Conservation (phyloP, 2,113 vertebrate species). For the Entelurus aequoreus region DNA sequence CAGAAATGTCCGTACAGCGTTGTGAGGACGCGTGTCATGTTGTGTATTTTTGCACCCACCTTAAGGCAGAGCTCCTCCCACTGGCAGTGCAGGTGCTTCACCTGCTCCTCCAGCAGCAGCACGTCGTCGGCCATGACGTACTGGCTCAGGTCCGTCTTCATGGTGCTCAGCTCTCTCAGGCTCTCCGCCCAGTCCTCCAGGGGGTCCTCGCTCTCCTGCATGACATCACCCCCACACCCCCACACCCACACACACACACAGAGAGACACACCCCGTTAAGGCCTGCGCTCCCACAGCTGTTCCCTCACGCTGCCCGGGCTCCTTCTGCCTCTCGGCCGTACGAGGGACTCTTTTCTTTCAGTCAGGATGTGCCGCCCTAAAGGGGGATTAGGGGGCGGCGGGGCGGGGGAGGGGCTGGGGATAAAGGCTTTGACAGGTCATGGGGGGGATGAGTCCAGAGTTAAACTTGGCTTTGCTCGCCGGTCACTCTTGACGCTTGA, state of each 20-base stretch:
- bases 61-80: constrained; percentile 77
- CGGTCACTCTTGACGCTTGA: neutral
- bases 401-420: constrained; percentile 20
- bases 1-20: too few relatives aligned
- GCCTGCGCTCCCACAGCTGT: neutral
- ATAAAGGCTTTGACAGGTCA: constrained; percentile 27
- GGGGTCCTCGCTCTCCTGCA: constrained; percentile 85
- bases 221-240: too few relatives aligned
- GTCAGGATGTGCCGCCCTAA: constrained; percentile 23
- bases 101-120: constrained; percentile 80
- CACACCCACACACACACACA: too few relatives aligned
- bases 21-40: neutral
- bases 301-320: constrained; percentile 10
- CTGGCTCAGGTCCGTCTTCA: constrained; percentile 78
- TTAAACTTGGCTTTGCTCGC: constrained; percentile 22
- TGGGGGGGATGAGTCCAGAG: constrained; percentile 15
- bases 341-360: constrained; percentile 1
- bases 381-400: constrained; percentile 66
- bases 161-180: constrained; percentile 75
- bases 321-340: constrained; percentile 27
- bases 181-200: constrained; percentile 79
- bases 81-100: constrained; percentile 78
- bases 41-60: constrained; percentile 43
- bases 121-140: constrained; percentile 78
- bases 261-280: neutral